Percentiles rank a stretch among this genome's conserved stretches.
Conservation (phyloP, 23 tunicate genomes). For the Trididemnum nubilum region DNA sequence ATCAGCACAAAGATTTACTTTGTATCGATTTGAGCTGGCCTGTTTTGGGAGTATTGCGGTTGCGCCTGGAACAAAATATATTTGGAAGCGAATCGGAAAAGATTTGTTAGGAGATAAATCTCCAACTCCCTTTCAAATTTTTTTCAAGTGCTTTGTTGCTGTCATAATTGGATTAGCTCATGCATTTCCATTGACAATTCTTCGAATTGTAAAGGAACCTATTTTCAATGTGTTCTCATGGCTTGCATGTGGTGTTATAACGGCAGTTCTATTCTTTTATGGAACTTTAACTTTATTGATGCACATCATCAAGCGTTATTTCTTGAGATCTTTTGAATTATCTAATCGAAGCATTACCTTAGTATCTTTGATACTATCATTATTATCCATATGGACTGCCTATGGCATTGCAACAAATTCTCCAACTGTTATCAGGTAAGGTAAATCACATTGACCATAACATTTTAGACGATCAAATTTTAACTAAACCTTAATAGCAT, state of each 20-base stretch:
- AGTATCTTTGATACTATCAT: background rate
- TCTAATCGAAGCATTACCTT: background rate
- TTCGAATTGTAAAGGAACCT: conserved; percentile 46
- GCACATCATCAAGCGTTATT: background rate
- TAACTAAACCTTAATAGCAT: too few species aligned
- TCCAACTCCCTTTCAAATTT: background rate
- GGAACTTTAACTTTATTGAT: background rate
- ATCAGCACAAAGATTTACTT: too few species aligned
- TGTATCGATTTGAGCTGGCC: too few species aligned
- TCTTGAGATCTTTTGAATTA: background rate
- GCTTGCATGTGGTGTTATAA: conserved; percentile 52
- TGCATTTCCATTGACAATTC: conserved; percentile 31
- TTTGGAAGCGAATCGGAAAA: conserved; percentile 46
- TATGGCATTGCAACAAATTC: conserved; percentile 27
- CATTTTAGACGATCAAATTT: too few species aligned
- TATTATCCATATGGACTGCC: background rate
- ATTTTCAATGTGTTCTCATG: conserved; percentile 34
- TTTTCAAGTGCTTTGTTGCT: conserved; percentile 42
- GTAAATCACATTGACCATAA: background rate
- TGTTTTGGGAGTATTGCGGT: too few species aligned
- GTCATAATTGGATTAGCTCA: conserved; percentile 32
- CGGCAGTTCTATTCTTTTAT: background rate
- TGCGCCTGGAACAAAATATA: conserved; percentile 24
- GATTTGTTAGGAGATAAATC: background rate
- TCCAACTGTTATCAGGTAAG: conserved; percentile 42